Conservation (phyloP, 2,888 invertebrate species). For the Limnephilus marmoratus region DNA sequence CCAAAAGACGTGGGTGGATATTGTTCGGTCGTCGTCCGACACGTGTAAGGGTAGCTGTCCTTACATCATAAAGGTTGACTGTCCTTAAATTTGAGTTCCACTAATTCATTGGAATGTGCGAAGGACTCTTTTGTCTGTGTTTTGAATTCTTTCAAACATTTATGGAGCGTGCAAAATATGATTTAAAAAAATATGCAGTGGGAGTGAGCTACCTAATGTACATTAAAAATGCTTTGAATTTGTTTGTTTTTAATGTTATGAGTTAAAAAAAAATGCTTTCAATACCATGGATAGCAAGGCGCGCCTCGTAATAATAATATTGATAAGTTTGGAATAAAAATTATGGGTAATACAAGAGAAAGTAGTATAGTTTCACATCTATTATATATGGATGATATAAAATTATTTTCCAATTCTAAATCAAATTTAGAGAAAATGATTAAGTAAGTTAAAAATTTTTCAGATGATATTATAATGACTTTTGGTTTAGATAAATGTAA, state of each 20-base stretch:
- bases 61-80: neutral
- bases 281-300: too few species aligned
- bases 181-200: neutral
- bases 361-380: too few species aligned
- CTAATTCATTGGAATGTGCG: neutral
- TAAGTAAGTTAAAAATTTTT: too few species aligned
- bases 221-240: neutral
- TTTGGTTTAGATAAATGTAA: too few species aligned
- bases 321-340: too few species aligned
- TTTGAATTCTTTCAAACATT: neutral
- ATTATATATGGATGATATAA: too few species aligned
- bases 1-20: neutral
- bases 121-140: neutral
- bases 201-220: neutral
- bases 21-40: neutral
- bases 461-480: too few species aligned
- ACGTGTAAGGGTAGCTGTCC: neutral
- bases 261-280: too few species aligned
- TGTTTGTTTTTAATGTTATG: neutral
- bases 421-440: too few species aligned
- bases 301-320: too few species aligned
- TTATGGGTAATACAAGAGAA: too few species aligned
- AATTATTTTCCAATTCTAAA: too few species aligned
- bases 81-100: slow-evolving; percentile 11
- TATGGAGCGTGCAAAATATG: neutral